Conservation (phyloP, 2,113 vertebrate species). For the Tetrao urogallus region DNA sequence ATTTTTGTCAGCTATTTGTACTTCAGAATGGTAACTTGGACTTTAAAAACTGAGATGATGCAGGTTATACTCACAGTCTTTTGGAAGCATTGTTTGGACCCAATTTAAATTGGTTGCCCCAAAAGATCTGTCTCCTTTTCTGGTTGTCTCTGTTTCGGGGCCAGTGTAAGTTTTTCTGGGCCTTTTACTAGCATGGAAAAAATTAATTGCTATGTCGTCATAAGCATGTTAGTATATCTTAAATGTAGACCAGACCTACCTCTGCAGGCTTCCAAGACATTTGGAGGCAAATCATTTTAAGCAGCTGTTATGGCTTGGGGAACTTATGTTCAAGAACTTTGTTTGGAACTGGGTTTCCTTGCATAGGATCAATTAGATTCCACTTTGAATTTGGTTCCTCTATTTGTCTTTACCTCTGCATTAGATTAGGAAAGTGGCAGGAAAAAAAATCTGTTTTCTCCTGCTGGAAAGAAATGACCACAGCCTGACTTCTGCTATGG, state of each 20-base stretch:
- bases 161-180: background rate
- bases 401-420: background rate
- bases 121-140: background rate
- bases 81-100: background rate
- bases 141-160: background rate
- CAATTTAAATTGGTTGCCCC: background rate
- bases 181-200: background rate
- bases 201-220: background rate
- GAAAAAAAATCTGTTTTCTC: background rate
- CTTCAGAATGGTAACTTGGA: background rate
- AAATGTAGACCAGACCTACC: constrained; percentile 10
- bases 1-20: background rate
- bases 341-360: background rate
- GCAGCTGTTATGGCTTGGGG: background rate
- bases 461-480: background rate
- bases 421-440: background rate
- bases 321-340: background rate
- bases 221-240: background rate
- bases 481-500: background rate
- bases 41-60: background rate
- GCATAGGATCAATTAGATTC: rapidly evolving
- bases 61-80: background rate
- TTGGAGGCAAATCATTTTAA: background rate
- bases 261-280: background rate
- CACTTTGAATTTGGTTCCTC: background rate